A percentile compares a stretch with the other conserved stretches of the same genome.
phyloP scores from a whole-genome alignment of 2,888 invertebrate species.

The Lordiphosa fenestrarum region DNA sequence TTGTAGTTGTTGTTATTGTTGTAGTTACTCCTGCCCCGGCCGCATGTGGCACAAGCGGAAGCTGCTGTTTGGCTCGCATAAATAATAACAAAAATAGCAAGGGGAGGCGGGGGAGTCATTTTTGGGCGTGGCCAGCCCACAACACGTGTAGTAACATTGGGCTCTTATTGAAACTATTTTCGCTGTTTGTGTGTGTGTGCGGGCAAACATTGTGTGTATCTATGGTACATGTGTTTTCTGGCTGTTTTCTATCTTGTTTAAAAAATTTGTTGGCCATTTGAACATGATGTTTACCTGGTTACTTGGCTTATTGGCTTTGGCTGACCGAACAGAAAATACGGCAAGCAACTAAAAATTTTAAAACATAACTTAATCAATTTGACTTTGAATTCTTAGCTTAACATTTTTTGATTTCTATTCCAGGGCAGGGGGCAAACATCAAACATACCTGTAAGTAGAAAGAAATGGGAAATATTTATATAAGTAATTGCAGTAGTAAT shows the following conservation, averaged over 20 bases:
- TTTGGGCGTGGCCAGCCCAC: constrained; percentile 49
- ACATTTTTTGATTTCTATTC: neutral
- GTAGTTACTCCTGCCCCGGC: constrained; percentile 46
- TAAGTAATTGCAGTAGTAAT: no score
- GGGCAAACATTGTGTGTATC: constrained; percentile 29
- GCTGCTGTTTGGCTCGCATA: constrained; percentile 74
- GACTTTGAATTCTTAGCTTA: no score
- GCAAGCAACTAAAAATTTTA: constrained; percentile 1
- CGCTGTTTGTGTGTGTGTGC: constrained; percentile 26
- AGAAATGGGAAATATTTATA: no score
- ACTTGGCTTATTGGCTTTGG: constrained; percentile 50
- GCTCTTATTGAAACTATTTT: constrained; percentile 66
- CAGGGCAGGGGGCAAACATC: no score
- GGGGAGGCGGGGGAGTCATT: constrained; percentile 1
- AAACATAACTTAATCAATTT: constrained; percentile 6
- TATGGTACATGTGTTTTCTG: constrained; percentile 31
- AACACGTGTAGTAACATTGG: constrained; percentile 61
- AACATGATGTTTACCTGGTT: constrained; percentile 47
- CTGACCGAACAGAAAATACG: constrained; percentile 14
- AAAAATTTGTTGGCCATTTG: constrained; percentile 49
- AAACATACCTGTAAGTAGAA: no score
- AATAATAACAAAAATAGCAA: constrained; percentile 71
- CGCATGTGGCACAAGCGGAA: constrained; percentile 75
- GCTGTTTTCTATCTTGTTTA: constrained; percentile 46
- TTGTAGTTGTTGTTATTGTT: constrained; percentile 12